Percentiles rank a stretch among this genome's conserved stretches.
These are phyloP conservation scores for Eulithis testata DNA, from an alignment of 2,888 invertebrate species.

Conservation along the genomic window DNA sequence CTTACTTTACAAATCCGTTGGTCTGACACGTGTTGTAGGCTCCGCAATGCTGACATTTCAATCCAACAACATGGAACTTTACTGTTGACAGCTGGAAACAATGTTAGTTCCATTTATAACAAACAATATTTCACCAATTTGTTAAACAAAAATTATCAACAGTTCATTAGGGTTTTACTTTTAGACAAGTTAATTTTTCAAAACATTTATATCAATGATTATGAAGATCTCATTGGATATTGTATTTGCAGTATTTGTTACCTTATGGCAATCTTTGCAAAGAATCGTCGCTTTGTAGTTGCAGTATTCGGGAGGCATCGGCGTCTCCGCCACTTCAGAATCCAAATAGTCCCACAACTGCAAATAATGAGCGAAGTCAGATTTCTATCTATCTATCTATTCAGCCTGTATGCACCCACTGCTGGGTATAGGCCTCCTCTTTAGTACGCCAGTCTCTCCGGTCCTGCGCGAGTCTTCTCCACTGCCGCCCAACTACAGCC, in stretches of 20 bases:
- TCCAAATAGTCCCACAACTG: constrained; percentile 93
- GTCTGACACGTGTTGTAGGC: constrained; percentile 95
- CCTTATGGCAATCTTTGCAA: constrained; percentile 97
- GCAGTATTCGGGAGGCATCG: constrained; percentile 93
- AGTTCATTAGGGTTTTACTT: too few species aligned
- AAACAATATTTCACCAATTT: background rate
- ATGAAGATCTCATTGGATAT: too few species aligned
- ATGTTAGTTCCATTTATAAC: constrained; percentile 13
- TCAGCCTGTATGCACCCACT: too few species aligned
- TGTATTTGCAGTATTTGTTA: background rate
- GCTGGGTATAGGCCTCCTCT: too few species aligned
- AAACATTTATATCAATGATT: too few species aligned
- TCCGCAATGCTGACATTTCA: constrained; percentile 94
- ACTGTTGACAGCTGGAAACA: constrained; percentile 89
- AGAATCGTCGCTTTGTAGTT: constrained; percentile 92
- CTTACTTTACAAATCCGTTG: constrained; percentile 86
- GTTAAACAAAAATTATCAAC: too few species aligned
- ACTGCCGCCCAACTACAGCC: too few species aligned
- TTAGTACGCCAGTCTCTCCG: too few species aligned
- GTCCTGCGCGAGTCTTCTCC: too few species aligned
- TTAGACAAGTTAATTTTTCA: too few species aligned
- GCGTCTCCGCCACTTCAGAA: constrained; percentile 91
- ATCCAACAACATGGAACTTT: constrained; percentile 93
- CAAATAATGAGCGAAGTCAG: constrained; percentile 31
- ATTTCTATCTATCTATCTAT: too few species aligned